Percentiles rank a stretch among this genome's conserved stretches.
phyloP scores from a whole-genome alignment of 2,888 invertebrate genomes.

The Dicroscelio sp. region DNA sequence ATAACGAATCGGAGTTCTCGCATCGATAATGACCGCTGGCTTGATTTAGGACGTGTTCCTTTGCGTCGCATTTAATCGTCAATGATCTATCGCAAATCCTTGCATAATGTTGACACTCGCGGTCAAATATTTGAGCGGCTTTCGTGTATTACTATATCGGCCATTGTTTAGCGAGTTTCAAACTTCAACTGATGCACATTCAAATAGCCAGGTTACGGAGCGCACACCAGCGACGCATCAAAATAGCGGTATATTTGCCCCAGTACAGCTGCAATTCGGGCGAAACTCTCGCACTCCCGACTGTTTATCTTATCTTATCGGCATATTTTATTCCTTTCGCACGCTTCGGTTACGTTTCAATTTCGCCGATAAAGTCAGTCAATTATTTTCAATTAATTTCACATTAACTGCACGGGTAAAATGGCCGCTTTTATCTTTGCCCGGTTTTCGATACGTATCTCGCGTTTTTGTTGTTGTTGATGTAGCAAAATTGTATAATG shows the following conservation, averaged over 20 bases:
- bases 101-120: conserved; percentile 79
- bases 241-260: conserved; percentile 50
- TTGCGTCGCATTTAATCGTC: conserved; percentile 60
- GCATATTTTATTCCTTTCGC: conserved; percentile 32
- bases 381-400: conserved; percentile 46
- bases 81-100: conserved; percentile 80
- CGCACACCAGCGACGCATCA: conserved; percentile 26
- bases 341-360: conserved; percentile 32
- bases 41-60: conserved; percentile 70
- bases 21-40: conserved; percentile 50
- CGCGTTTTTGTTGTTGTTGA: too few species aligned
- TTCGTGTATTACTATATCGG: conserved; percentile 57
- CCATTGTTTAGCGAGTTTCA: conserved; percentile 65
- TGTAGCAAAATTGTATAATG: too few species aligned
- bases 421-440: background rate
- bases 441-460: background rate
- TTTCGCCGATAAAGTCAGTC: conserved; percentile 28
- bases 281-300: conserved; percentile 30
- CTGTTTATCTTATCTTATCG: conserved; percentile 61
- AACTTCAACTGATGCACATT: conserved; percentile 60
- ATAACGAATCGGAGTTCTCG: conserved; percentile 57
- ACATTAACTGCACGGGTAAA: background rate
- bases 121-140: conserved; percentile 80
- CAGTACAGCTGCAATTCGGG: conserved; percentile 47
- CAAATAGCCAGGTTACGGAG: conserved; percentile 37